phyloP scores from a whole-genome alignment of 2,113 vertebrate genomes.

The Regulus satrapa region DNA sequence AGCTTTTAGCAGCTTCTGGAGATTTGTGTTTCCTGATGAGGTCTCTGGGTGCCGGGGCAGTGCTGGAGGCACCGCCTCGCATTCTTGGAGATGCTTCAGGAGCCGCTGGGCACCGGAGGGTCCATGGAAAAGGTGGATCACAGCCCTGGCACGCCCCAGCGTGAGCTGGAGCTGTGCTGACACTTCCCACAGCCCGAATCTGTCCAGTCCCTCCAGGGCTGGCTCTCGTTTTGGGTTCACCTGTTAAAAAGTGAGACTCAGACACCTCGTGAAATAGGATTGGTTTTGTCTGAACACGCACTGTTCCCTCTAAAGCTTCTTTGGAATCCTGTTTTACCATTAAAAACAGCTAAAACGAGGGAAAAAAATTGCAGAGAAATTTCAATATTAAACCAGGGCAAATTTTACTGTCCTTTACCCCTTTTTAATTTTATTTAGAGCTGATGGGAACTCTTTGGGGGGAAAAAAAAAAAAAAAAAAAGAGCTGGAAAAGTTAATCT shows the following conservation, averaged over 20 bases:
- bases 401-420: not conserved
- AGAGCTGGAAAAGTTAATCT: constrained; percentile 40
- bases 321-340: not conserved
- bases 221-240: not conserved
- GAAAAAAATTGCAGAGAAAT: not conserved
- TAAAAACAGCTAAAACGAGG: not conserved
- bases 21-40: not conserved
- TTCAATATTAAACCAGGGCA: not conserved
- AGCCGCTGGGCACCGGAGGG: not conserved
- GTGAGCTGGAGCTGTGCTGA: not conserved
- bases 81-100: not conserved
- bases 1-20: not conserved
- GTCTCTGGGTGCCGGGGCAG: not conserved
- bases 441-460: not conserved
- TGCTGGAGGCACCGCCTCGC: not conserved
- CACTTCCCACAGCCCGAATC: not conserved
- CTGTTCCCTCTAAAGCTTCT: not conserved
- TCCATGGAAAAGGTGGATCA: not conserved
- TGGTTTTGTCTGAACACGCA: not conserved
- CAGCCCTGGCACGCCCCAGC: not conserved
- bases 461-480: not conserved
- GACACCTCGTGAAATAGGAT: not conserved
- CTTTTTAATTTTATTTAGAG: not conserved
- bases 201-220: not conserved
- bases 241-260: not conserved